Conservation (phyloP, 1,140 invertebrate genomes). For the Cydia strobilella region DNA sequence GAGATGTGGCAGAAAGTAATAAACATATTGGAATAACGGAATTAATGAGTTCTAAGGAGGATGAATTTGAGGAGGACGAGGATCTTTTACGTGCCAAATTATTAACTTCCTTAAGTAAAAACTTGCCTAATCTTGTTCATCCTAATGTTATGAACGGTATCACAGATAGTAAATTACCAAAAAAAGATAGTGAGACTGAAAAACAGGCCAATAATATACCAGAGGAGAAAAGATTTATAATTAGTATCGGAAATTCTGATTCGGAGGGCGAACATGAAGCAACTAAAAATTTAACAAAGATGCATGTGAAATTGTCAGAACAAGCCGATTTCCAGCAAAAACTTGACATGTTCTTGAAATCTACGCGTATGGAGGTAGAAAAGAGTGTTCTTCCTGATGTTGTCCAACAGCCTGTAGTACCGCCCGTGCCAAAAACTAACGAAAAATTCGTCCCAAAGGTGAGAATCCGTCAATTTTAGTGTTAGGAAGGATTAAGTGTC, state of each 20-base stretch:
- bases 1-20: slow-evolving; percentile 26
- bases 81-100: slow-evolving; percentile 73
- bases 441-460: slow-evolving; percentile 75
- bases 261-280: slow-evolving; percentile 77
- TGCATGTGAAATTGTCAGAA: slow-evolving; percentile 76
- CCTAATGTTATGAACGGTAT: slow-evolving; percentile 46
- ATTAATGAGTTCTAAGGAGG: slow-evolving; percentile 43
- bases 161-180: slow-evolving; percentile 37
- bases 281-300: slow-evolving; percentile 77
- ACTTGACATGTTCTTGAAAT: slow-evolving; percentile 72
- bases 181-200: slow-evolving; percentile 32
- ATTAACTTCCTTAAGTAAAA: slow-evolving; percentile 75
- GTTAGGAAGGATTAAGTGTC: neutral
- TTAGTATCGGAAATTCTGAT: slow-evolving; percentile 73
- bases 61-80: slow-evolving; percentile 76
- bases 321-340: slow-evolving; percentile 72
- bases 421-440: slow-evolving; percentile 44
- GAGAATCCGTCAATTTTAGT: slow-evolving; percentile 34
- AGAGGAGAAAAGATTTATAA: slow-evolving; percentile 71
- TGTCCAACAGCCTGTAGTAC: slow-evolving; percentile 46
- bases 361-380: slow-evolving; percentile 68
- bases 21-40: slow-evolving; percentile 34
- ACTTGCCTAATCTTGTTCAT: slow-evolving; percentile 63
- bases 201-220: slow-evolving; percentile 39
- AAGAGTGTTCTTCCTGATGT: slow-evolving; percentile 56